Evolutionary conservation across 2,888 invertebrate species (phyloP), one percentile per base, ranked within the genome.

Genomic region (Drosophila fulvimacula): DNA sequence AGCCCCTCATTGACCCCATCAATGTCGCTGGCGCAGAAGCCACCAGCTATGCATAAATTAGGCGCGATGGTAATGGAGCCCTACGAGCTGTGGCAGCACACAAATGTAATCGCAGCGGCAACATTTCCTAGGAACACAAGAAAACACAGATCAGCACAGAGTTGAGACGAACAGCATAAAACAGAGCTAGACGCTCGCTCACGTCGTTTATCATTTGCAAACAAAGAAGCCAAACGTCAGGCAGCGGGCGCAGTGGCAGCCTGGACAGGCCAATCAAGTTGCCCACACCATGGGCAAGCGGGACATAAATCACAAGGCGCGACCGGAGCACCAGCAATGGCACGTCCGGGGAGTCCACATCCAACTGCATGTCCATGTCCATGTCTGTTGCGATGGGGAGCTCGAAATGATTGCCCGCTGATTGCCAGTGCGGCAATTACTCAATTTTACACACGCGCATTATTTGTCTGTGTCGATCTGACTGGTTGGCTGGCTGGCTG

Each of bases 391-490:
- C 60, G 61, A 63, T 65, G 64, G 77, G 82, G 70, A 69, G 73
- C 74, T 71, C 70, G 80, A 73, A 86, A 88, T 86, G 85, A 86
- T 81, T 88, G 86, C 86, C 86, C 86, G 88, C 86, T 88, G 88
- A 88, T 86, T 86, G 88, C 88, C 84, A 76, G 82, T 74, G 73
- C 84, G 82, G 88, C 86, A 86, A 86, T 86, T 86, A 86, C 86
- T 86, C 86, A 86, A 86, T 86, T 86, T 86, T 86, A 81, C 87
- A 86, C 88, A 88, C 84, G 86, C 82, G 88, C 84, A 86, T 86
- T 86, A 86, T 86, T 86, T 82, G 87, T 87, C 87, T 83, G 87
- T 82, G 82, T 87, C 83, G 83, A 83, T 87, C 86, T 68, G 48
- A 11, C 15, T 39, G 21, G 38, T 15, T 9, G 9, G 34, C 48